These are phyloP conservation scores for Syngnathus floridae DNA, from an alignment of 2,113 vertebrate genomes.

Conservation along the genomic window DNA sequence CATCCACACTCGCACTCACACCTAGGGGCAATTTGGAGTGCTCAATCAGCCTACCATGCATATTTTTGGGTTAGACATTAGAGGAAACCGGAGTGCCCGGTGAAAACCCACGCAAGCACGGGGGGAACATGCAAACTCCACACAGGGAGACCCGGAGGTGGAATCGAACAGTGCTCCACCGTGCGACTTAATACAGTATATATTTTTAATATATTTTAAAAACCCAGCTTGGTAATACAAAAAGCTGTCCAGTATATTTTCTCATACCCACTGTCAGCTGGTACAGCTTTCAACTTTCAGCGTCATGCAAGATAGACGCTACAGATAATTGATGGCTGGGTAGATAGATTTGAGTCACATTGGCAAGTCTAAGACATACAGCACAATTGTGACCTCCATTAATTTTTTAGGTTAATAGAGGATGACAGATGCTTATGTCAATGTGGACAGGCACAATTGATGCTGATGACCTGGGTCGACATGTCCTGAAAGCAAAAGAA, in stretches of 20 bases:
- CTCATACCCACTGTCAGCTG: neutral
- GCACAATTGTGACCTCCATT: constrained; percentile 4
- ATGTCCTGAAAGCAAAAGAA: constrained; percentile 42
- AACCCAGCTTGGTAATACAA: neutral
- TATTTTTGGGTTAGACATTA: no score
- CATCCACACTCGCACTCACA: no score
- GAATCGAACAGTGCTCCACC: no score
- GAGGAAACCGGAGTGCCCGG: no score
- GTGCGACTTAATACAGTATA: no score
- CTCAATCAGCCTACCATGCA: no score
- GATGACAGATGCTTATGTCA: constrained; percentile 39
- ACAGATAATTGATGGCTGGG: neutral
- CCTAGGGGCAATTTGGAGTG: no score
- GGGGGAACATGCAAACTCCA: no score
- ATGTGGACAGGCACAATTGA: constrained; percentile 41
- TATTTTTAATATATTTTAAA: neutral
- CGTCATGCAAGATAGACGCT: neutral
- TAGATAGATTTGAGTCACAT: neutral
- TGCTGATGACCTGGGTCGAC: constrained; percentile 32
- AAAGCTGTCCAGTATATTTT: neutral
- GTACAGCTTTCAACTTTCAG: neutral
- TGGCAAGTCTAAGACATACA: constrained; percentile 18
- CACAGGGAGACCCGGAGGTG: no score
- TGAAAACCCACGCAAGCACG: no score
- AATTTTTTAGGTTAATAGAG: constrained; percentile 33